Evolutionary conservation across 1,140 invertebrate genomes (phyloP), one percentile per base, ranked within the genome.

Genomic region (Theocolax elegans): DNA sequence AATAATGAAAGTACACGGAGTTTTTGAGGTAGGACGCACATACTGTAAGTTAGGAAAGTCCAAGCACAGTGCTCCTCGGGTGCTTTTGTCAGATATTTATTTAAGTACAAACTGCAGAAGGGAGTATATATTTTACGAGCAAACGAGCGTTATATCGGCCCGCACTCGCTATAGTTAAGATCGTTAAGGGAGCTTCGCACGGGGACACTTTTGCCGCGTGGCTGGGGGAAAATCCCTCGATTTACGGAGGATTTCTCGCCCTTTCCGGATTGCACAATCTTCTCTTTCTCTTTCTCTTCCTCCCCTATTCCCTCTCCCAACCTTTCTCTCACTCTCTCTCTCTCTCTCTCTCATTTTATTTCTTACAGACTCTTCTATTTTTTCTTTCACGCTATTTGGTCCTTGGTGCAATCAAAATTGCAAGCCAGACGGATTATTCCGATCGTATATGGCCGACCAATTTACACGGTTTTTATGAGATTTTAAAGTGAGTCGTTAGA

Each of bases 71-170:
- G n/a, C n/a, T n/a, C n/a, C n/a, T n/a, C n/a, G 75, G 56, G 53
- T 77, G 72, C 70, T 77, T 72, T n/a, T 69, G 23, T 25, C 25
- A 68, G 72, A 75, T 74, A 75, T 77, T 77, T 77, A 74, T 75
- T 74, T 77, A 75, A 74, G 74, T 72, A 76, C 72, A 53, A 63
- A 59, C 23, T 42, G 25, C 54, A 23, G 27, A 40, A 27, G 38
- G 17, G 53, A 63, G 67, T 69, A 67, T 72, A 73, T 72, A 66
- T 74, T 77, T 76, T 75, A 76, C 44, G 75, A 74, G 66, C 54
- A 76, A 75, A 56, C 51, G 63, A 66, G 70, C 59, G 75, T 76
- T 76, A 75, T 68, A 49, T 67, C 31, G 49, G 56, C 7, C 42
- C 56, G 19, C 35, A 35, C 19, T 40, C 13, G 60, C 29, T 54